phyloP scores from a whole-genome alignment of 2,797 vertebrate species.

The Manis crassicaudata region DNA sequence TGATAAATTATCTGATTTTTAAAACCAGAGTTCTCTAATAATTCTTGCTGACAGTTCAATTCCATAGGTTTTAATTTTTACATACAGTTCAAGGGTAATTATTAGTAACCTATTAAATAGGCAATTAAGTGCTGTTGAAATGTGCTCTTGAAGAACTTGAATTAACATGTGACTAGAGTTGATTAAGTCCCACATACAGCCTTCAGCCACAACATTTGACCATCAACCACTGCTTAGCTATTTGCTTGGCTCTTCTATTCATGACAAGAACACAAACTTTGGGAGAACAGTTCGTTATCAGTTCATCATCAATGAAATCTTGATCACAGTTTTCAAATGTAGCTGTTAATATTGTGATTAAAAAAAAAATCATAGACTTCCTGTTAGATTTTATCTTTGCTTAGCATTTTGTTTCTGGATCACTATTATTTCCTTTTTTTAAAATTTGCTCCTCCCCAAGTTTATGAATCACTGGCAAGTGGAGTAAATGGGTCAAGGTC shows the following conservation, averaged over 20 bases:
- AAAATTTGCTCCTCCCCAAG: background rate
- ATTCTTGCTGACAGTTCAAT: background rate
- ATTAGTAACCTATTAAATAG: background rate
- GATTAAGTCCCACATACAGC: background rate
- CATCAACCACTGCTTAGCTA: background rate
- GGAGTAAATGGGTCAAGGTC: background rate
- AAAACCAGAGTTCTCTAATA: background rate
- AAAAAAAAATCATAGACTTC: background rate
- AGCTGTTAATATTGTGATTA: background rate
- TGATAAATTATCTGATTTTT: conserved; percentile 8
- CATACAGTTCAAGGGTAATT: background rate
- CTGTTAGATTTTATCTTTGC: background rate
- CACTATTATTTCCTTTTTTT: background rate
- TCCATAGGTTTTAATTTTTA: conserved; percentile 20
- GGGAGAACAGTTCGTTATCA: background rate
- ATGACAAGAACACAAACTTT: background rate
- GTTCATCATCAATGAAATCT: background rate
- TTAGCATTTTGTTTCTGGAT: background rate
- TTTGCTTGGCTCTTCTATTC: background rate
- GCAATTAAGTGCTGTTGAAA: background rate
- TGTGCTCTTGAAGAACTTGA: conserved; percentile 14
- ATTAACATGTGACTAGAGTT: background rate
- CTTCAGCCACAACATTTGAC: background rate
- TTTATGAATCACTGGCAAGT: background rate
- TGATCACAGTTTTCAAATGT: background rate